Evolutionary conservation across 1,140 invertebrate species (phyloP), one percentile per base, ranked within the genome.

Genomic region (Xylocopa sonorina): DNA sequence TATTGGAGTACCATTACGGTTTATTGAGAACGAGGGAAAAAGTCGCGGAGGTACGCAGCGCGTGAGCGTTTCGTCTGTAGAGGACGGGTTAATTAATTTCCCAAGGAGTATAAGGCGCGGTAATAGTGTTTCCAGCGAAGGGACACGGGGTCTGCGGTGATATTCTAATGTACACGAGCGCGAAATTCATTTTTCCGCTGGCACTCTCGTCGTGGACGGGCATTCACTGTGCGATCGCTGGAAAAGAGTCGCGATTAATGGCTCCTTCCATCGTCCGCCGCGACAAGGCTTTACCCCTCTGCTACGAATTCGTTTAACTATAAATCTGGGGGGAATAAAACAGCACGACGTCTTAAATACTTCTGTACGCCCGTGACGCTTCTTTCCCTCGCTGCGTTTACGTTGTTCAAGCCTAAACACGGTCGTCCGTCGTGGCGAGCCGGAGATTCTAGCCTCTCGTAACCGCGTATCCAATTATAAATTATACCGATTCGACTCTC

Each of bases 51-150:
- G 62, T 64, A 64, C 62, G 38, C 62, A 43, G 18, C 43, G 62
- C 38, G 38, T 43, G 62, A 43, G 62, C 38, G 62, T 6, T 16
- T 43, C 38, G 62, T 43, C 24, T 24, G 27, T 43, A 64, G 27
- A 43, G 62, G 62, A 64, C 38, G 38, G 62, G 62, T 41, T 64
- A 64, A 64, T 64, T 43, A 64, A 64, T 64, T 64, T 64, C 62
- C 62, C 24, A 43, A 64, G 62, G n/a, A 64, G 38, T 43, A 43
- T 64, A 34, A 64, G 41, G 38, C 24, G 4, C 16, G 38, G 62
- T 46, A 63, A 63, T 43, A 43, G 34, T 18, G 38, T 29, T 29
- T 64, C 24, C 38, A 43, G 43, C 38, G 24, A 1, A 18, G 3
- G 62, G 21, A 64, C 62, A 63, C 60, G 60, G 18, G 62, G 38